Conservation (phyloP, 2,888 invertebrate genomes). For the Cantharis rufa region DNA sequence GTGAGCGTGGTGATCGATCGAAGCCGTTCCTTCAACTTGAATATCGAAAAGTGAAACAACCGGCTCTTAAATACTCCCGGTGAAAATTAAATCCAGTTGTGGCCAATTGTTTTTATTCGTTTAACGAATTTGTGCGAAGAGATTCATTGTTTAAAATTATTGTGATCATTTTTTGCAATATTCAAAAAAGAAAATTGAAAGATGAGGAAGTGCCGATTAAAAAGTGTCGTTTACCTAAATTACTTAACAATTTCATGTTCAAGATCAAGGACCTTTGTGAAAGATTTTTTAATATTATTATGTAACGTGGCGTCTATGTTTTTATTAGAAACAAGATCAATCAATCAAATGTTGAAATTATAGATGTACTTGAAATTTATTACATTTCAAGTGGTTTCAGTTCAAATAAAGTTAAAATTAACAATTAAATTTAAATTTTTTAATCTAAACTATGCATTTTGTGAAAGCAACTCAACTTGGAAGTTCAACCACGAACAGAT, state of each 20-base stretch:
- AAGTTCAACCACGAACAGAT: background rate
- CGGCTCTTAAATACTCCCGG: conserved; percentile 1
- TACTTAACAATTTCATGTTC: background rate
- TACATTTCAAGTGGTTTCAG: background rate
- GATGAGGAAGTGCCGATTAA: background rate
- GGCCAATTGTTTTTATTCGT: background rate
- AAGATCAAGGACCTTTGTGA: background rate
- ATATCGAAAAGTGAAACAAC: background rate
- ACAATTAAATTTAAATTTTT: background rate
- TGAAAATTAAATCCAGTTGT: background rate
- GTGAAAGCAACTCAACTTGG: background rate
- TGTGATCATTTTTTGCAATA: background rate
- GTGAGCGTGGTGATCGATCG: background rate
- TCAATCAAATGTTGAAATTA: background rate
- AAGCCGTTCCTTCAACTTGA: background rate
- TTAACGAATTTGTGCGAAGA: background rate
- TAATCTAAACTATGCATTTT: background rate
- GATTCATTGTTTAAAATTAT: background rate
- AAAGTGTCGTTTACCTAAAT: background rate
- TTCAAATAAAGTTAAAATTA: background rate
- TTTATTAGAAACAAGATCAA: background rate
- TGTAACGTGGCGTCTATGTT: background rate
- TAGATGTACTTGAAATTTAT: background rate
- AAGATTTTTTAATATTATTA: background rate
- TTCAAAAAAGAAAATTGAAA: background rate